Conservation (phyloP, 2,113 vertebrate genomes). For the Dolichallabes microphthalmus region DNA sequence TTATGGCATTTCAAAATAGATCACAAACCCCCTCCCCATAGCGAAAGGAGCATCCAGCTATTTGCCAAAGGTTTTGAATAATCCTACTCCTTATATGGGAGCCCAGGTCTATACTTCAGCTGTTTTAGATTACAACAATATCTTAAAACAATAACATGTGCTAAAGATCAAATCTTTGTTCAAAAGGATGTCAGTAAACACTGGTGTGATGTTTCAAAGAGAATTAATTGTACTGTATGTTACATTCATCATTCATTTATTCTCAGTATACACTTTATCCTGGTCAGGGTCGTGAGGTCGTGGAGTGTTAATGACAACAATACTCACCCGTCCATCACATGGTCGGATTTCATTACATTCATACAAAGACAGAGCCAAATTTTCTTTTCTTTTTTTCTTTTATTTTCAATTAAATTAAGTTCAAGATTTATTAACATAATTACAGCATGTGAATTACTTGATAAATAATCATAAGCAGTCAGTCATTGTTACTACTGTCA, state of each 20-base stretch:
- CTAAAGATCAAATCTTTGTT: not conserved
- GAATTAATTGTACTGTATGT: not conserved
- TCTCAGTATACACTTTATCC: not conserved
- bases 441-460: slow-evolving; percentile 61
- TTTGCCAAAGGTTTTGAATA: slow-evolving; percentile 1
- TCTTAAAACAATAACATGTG: not conserved
- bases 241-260: not conserved
- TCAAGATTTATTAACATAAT: slow-evolving; percentile 62
- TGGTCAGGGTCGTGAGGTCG: not conserved
- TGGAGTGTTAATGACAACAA: not conserved
- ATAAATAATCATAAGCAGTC: slow-evolving; percentile 57
- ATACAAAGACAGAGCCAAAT: slow-evolving; percentile 5
- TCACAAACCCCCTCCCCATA: not conserved
- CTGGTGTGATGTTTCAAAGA: not conserved
- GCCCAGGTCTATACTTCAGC: slow-evolving; percentile 23
- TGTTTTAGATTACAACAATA: slow-evolving; percentile 4
- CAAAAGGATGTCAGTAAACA: not conserved
- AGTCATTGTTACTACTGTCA: slow-evolving; percentile 60
- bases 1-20: not conserved
- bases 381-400: slow-evolving; percentile 54
- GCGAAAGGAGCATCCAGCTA: not conserved
- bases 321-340: not conserved
- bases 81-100: not conserved
- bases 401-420: slow-evolving; percentile 67
- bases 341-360: not conserved